Percentiles rank a stretch among this genome's conserved stretches.
phyloP scores from a whole-genome alignment of 2,888 invertebrate genomes.

The Lasioglossum pauxillum region DNA sequence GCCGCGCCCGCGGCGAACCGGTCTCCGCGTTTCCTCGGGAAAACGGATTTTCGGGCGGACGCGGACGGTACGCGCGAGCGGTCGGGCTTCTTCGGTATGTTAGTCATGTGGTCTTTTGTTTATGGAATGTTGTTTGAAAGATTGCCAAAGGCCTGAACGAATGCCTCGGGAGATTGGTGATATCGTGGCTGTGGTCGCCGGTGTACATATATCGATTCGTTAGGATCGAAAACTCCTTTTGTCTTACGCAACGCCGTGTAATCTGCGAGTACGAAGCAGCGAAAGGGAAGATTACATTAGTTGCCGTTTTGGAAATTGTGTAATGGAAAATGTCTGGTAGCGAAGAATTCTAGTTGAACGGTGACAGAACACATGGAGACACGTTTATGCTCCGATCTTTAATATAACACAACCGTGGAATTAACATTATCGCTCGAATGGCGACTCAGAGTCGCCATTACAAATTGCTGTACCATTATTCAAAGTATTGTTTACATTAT shows the following conservation, averaged over 20 bases:
- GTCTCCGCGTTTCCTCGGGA: background rate
- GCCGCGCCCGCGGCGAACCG: background rate
- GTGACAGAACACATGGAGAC: background rate
- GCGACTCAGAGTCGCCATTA: too few relatives aligned
- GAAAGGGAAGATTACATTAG: too few relatives aligned
- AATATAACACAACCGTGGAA: background rate
- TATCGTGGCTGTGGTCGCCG: slow-evolving; percentile 31
- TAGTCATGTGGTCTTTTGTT: slow-evolving; percentile 37
- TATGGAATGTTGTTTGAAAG: slow-evolving; percentile 51
- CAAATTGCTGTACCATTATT: too few relatives aligned
- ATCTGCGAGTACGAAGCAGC: background rate
- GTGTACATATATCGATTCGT: slow-evolving; percentile 11
- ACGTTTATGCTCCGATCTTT: background rate
- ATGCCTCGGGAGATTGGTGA: slow-evolving; percentile 29
- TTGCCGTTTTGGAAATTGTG: background rate
- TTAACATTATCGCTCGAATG: too few relatives aligned
- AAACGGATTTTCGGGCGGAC: background rate
- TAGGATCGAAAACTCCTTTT: background rate
- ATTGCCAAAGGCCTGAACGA: slow-evolving; percentile 43
- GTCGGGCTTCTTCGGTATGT: slow-evolving; percentile 22
- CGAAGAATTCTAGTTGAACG: background rate
- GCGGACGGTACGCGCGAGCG: background rate
- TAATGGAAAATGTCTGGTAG: background rate
- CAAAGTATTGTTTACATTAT: too few relatives aligned
- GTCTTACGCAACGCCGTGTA: background rate